These are phyloP conservation scores for Desmodus rotundus DNA, from an alignment of 2,113 vertebrate genomes.

Conservation along the genomic window DNA sequence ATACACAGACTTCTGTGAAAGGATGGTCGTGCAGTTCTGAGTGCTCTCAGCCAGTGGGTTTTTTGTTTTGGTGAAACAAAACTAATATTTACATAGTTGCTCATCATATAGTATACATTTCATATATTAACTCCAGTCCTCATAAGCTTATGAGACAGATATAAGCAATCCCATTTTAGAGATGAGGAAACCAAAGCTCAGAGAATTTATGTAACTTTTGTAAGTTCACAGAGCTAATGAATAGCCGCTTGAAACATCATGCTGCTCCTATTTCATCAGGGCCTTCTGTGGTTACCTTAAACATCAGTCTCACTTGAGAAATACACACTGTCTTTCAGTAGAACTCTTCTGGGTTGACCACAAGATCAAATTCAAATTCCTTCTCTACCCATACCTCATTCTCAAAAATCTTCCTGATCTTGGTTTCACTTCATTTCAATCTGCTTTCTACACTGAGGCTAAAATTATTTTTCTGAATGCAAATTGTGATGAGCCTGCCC, in stretches of 20 bases:
- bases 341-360: neutral
- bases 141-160: neutral
- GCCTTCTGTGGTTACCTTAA: neutral
- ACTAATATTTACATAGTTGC: neutral
- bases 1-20: neutral
- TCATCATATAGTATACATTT: neutral
- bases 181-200: neutral
- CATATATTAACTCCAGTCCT: neutral
- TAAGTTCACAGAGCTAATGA: neutral
- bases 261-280: neutral
- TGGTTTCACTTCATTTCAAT: neutral
- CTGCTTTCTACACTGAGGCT: neutral
- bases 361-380: neutral
- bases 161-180: neutral
- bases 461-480: neutral
- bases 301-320: neutral
- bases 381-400: neutral
- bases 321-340: neutral
- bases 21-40: neutral
- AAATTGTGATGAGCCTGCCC: neutral
- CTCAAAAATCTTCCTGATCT: neutral
- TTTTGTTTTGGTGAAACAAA: neutral
- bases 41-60: neutral
- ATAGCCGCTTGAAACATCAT: neutral
- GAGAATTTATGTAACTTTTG: neutral